Evolutionary conservation across 2,888 invertebrate species (phyloP).

Genomic region (Resseliella maxima): DNA sequence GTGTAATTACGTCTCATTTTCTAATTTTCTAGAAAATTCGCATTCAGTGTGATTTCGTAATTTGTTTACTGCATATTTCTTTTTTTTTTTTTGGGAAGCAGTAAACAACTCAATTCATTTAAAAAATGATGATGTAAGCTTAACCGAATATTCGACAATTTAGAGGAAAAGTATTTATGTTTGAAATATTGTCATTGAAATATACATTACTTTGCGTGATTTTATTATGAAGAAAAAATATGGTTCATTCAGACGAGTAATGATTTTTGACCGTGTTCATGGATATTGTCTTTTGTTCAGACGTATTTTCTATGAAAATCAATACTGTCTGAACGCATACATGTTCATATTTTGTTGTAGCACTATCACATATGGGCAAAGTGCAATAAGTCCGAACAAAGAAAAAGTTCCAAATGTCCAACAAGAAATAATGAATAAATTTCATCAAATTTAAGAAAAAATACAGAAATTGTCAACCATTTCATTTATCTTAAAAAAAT

Average conservation of each 20-base stretch:
- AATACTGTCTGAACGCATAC: background rate
- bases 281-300: background rate
- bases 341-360: background rate
- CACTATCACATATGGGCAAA: background rate
- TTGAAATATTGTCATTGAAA: background rate
- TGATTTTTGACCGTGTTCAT: slow-evolving; percentile 1
- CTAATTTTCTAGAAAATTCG: background rate
- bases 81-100: background rate
- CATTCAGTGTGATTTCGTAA: background rate
- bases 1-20: too few relatives aligned
- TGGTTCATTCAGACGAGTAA: background rate
- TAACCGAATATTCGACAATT: background rate
- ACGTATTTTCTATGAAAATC: background rate
- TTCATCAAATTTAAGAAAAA: too few relatives aligned
- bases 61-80: background rate
- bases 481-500: too few relatives aligned
- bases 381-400: background rate
- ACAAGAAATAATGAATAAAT: too few relatives aligned
- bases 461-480: too few relatives aligned
- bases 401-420: too few relatives aligned
- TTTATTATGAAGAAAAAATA: background rate
- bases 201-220: background rate
- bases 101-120: background rate
- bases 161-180: background rate
- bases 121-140: background rate